Base-by-base conservation (phyloP, 1,140 invertebrate genomes). In the Bombus breviceps region DNA sequence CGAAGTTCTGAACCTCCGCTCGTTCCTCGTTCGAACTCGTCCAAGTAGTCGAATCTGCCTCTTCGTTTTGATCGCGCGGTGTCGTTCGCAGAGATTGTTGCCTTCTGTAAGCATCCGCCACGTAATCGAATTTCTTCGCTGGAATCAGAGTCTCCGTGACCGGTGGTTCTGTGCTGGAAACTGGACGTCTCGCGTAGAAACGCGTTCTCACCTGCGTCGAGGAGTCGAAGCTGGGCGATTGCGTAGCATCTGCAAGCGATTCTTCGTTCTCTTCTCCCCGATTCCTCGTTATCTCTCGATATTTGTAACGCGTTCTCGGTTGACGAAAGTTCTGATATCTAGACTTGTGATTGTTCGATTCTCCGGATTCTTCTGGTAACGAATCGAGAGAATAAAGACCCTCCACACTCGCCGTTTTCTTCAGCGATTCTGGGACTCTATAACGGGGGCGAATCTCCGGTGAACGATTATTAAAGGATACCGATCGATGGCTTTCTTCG, bases 91-190 rank as follows among this genome's bases (percentile, higher is more conserved):
- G 80, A 0, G 92, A 93, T n/a, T 95, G 94, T 28, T 94, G 92
- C 34, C 95, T 89, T 1, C 91, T 85, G 39, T 92, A 57, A 22
- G 94, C 94, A 80, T 95, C 94, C 2, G 95, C 94, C 13, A 84
- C 91, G 69, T 92, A 95, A 78, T 95, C 94, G 59, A 95, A 95
- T 83, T 94, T 95, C 34, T 91, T 95, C 0, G 93, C 92, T 10
- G 94, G 94, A 69, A 95, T 93, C 10, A 95, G 83, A 0, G 94
- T 95, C 78, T 95, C 94, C 2, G 92, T 95, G 12, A 94, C 71
- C 5, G 92, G 66, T 22, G 88, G 75, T 62, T 94, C 92, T 0
- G 93, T 93, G 10, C 90, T 91, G 4, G 89, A 93, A 1, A 89
- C 92, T 59, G 89, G 81, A 1, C 90, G 88, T 85, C 91, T 93